phyloP scores from a whole-genome alignment of 2,888 invertebrate genomes.

The Limenitis camilla region DNA sequence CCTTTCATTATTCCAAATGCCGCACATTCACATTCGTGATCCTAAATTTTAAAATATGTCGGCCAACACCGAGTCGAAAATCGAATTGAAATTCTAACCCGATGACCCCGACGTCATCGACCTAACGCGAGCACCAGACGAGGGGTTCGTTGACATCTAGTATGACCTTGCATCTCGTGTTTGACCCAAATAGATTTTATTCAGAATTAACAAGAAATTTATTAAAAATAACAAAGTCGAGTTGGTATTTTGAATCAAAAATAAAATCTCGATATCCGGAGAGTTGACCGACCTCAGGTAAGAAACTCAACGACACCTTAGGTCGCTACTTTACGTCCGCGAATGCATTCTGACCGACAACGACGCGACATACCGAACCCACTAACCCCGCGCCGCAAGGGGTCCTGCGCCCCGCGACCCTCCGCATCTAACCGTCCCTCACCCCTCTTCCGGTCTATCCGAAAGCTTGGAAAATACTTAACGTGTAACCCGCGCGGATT shows the following conservation, averaged over 20 bases:
- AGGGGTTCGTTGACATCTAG: slow-evolving; percentile 69
- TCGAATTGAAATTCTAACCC: slow-evolving; percentile 33
- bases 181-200: slow-evolving; percentile 54
- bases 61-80: slow-evolving; percentile 18
- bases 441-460: slow-evolving; percentile 63
- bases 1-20: slow-evolving; percentile 25
- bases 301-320: slow-evolving; percentile 66
- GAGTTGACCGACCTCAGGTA: slow-evolving; percentile 65
- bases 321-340: slow-evolving; percentile 72
- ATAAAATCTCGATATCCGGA: slow-evolving; percentile 26
- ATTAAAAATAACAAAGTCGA: background rate
- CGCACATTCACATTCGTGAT: slow-evolving; percentile 28
- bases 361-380: slow-evolving; percentile 73
- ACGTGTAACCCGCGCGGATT: slow-evolving; percentile 58
- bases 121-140: slow-evolving; percentile 62
- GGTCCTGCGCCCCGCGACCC: slow-evolving; percentile 70
- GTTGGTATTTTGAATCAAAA: background rate
- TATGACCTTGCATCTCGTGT: slow-evolving; percentile 65
- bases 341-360: slow-evolving; percentile 73
- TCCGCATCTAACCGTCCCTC: slow-evolving; percentile 62
- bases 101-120: slow-evolving; percentile 65
- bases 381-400: slow-evolving; percentile 72
- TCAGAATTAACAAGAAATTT: slow-evolving; percentile 8
- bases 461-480: slow-evolving; percentile 70
- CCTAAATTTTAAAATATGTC: slow-evolving; percentile 10